These are phyloP conservation scores for Pinctada fucata DNA, from an alignment of 2,888 invertebrate genomes.

Conservation along the genomic window DNA sequence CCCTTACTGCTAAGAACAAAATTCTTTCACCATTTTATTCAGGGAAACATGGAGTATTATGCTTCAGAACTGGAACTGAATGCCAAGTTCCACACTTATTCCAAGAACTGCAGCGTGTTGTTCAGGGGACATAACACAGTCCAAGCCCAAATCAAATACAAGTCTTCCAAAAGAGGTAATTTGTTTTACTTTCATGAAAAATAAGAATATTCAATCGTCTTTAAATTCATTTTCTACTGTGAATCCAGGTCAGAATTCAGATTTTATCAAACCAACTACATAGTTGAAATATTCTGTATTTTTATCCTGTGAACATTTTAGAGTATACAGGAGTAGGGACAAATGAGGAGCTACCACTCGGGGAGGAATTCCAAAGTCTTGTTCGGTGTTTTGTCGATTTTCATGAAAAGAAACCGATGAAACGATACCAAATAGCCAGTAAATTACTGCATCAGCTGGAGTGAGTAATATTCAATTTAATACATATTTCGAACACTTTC, in stretches of 20 bases:
- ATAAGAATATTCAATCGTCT: too few relatives aligned
- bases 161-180: constrained; percentile 69
- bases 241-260: background rate
- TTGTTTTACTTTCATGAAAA: background rate
- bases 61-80: constrained; percentile 74
- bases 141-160: constrained; percentile 73
- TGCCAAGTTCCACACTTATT: constrained; percentile 73
- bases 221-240: background rate
- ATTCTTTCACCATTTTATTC: background rate
- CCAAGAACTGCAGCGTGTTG: constrained; percentile 71
- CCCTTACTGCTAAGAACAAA: too few relatives aligned
- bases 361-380: constrained; percentile 75
- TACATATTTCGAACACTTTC: too few relatives aligned
- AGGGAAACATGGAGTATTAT: constrained; percentile 75
- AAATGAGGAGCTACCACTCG: constrained; percentile 74
- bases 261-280: background rate
- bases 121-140: constrained; percentile 76
- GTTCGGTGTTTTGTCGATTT: constrained; percentile 67
- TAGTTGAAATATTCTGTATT: too few relatives aligned
- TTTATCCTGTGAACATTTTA: too few relatives aligned
- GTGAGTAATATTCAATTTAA: constrained; percentile 56
- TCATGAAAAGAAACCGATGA: constrained; percentile 68
- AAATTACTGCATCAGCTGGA: constrained; percentile 73
- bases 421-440: constrained; percentile 60
- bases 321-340: constrained; percentile 72